Evolutionary conservation across 2,888 invertebrate genomes (phyloP).

Genomic region (Heliconius hortense): DNA sequence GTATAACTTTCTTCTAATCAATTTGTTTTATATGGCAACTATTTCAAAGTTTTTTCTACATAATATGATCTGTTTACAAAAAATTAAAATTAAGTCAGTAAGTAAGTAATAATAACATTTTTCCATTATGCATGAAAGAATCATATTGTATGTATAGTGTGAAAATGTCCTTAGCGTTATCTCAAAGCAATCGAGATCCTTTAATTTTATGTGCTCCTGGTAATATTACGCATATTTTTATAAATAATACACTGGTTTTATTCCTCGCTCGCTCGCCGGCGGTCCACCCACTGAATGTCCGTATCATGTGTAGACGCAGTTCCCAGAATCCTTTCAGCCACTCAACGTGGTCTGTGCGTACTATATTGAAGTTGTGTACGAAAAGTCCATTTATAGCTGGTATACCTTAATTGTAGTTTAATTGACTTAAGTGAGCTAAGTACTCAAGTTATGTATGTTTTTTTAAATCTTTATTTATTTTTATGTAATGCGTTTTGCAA

Average conservation of each 20-base stretch:
- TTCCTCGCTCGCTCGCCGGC: background rate
- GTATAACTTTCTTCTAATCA: too few relatives aligned
- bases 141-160: background rate
- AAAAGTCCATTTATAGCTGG: too few relatives aligned
- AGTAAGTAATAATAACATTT: too few relatives aligned
- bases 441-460: too few relatives aligned
- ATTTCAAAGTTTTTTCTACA: too few relatives aligned
- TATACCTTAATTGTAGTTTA: too few relatives aligned
- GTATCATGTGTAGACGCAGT: background rate
- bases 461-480: too few relatives aligned
- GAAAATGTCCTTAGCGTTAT: background rate
- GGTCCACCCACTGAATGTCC: background rate
- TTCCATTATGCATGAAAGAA: background rate
- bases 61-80: too few relatives aligned
- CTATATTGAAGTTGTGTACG: background rate
- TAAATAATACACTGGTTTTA: background rate
- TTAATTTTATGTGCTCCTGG: slow-evolving; percentile 17
- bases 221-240: slow-evolving; percentile 21
- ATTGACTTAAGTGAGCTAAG: too few relatives aligned
- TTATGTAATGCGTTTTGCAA: too few relatives aligned
- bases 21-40: too few relatives aligned
- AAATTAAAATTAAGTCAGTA: too few relatives aligned
- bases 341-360: background rate
- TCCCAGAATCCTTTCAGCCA: background rate
- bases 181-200: background rate